Percentiles rank a stretch among this genome's conserved stretches.
These are phyloP conservation scores for Trachurus trachurus DNA, from an alignment of 2,797 vertebrate genomes.

Conservation along the genomic window DNA sequence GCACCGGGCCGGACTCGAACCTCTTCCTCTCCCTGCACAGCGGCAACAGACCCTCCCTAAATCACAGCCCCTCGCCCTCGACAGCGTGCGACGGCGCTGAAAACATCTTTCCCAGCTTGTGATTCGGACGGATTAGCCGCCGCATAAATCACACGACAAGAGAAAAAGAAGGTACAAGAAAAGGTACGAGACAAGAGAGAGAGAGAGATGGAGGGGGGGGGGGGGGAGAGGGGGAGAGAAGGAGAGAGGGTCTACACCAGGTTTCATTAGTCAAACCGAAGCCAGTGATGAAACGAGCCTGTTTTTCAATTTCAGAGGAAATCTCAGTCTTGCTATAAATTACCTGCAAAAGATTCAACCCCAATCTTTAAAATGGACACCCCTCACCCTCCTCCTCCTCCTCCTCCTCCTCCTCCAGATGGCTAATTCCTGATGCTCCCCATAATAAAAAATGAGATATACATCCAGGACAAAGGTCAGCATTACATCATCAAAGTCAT, in stretches of 20 bases:
- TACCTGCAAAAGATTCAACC: constrained; percentile 42
- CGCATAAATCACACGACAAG: constrained; percentile 72
- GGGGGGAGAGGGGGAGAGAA: background rate
- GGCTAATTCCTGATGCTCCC: constrained; percentile 40
- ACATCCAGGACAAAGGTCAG: constrained; percentile 58
- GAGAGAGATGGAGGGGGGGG: too few species aligned
- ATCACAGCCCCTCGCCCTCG: constrained; percentile 65
- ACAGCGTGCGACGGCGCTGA: constrained; percentile 78
- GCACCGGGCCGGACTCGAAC: constrained; percentile 31
- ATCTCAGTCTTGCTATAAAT: constrained; percentile 55
- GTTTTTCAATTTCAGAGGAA: constrained; percentile 39
- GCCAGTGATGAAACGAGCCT: constrained; percentile 18
- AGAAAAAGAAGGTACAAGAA: constrained; percentile 9
- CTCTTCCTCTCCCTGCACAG: constrained; percentile 68
- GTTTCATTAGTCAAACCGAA: constrained; percentile 7
- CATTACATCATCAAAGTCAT: constrained; percentile 58
- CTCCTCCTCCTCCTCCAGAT: background rate
- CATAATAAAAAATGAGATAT: constrained; percentile 69
- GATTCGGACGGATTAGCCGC: constrained; percentile 73
- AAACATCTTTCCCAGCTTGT: constrained; percentile 77
- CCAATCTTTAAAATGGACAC: constrained; percentile 57
- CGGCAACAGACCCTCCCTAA: constrained; percentile 65
- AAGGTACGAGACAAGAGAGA: too few species aligned
- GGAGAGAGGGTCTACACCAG: background rate
- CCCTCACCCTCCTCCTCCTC: background rate